Conservation (phyloP, 2,113 vertebrate genomes). For the Misgurnus mizolepis region DNA sequence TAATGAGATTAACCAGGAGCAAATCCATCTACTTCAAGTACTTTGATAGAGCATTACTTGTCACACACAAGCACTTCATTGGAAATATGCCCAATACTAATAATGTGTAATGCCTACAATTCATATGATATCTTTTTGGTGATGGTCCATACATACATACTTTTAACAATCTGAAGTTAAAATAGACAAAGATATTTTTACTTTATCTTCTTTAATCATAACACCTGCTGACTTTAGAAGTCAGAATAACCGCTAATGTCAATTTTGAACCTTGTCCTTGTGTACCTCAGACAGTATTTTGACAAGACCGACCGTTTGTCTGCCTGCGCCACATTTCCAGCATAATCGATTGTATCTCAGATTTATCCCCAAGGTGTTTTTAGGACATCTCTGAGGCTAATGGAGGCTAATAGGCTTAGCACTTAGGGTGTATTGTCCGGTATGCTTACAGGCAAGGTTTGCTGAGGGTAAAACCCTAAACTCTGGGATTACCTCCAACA, state of each 20-base stretch:
- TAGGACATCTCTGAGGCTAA: constrained; percentile 81
- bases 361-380: constrained; percentile 79
- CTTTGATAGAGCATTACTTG: constrained; percentile 61
- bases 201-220: no score
- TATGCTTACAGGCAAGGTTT: constrained; percentile 94
- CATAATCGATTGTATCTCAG: constrained; percentile 72
- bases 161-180: no score
- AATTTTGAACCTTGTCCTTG: neutral
- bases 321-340: constrained; percentile 63
- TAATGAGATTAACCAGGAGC: constrained; percentile 76
- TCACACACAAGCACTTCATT: constrained; percentile 18
- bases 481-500: constrained; percentile 89
- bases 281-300: neutral
- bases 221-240: neutral
- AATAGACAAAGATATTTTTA: no score
- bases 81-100: neutral
- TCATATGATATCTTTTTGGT: neutral
- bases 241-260: neutral
- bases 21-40: constrained; percentile 72
- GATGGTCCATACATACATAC: neutral
- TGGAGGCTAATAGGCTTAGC: constrained; percentile 92
- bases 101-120: neutral
- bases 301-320: neutral
- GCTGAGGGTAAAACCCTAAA: constrained; percentile 97
- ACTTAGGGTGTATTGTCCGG: constrained; percentile 83